Percentiles rank a stretch among this genome's conserved stretches.
phyloP scores from a whole-genome alignment of 1,140 invertebrate species.

The Stenopsyche tienmushanensis region DNA sequence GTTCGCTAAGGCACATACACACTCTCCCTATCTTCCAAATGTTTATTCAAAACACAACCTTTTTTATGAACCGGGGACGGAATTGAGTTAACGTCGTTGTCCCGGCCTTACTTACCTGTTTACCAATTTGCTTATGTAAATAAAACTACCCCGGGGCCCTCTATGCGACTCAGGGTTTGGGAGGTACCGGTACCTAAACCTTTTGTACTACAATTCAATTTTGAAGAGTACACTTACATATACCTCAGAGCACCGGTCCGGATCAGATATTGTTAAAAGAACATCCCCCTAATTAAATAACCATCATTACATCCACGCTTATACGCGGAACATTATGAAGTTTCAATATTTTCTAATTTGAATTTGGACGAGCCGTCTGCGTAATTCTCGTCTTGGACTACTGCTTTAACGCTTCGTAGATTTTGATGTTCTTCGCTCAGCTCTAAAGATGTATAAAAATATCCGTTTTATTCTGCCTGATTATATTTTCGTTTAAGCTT shows the following conservation, averaged over 20 bases:
- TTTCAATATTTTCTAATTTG: no score
- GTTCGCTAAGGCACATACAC: no score
- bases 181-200: slow-evolving; percentile 20
- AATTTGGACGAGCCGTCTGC: no score
- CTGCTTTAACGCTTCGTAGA: no score
- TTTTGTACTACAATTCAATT: slow-evolving; percentile 40
- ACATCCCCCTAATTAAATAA: slow-evolving; percentile 15
- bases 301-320: slow-evolving; percentile 1
- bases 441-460: no score
- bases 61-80: slow-evolving; percentile 22
- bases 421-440: no score
- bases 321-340: no score
- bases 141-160: slow-evolving; percentile 36
- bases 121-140: slow-evolving; percentile 43
- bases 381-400: no score
- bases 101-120: slow-evolving; percentile 40
- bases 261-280: neutral
- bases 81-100: slow-evolving; percentile 40
- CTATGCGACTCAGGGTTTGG: slow-evolving; percentile 17
- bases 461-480: no score
- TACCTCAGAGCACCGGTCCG: neutral
- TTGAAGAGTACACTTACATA: slow-evolving; percentile 14
- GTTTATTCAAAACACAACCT: slow-evolving; percentile 35
- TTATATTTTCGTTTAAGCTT: no score
- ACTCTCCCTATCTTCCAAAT: no score